Evolutionary conservation across 2,797 vertebrate species (phyloP).

Genomic region (Craterocephalus amniculus): DNA sequence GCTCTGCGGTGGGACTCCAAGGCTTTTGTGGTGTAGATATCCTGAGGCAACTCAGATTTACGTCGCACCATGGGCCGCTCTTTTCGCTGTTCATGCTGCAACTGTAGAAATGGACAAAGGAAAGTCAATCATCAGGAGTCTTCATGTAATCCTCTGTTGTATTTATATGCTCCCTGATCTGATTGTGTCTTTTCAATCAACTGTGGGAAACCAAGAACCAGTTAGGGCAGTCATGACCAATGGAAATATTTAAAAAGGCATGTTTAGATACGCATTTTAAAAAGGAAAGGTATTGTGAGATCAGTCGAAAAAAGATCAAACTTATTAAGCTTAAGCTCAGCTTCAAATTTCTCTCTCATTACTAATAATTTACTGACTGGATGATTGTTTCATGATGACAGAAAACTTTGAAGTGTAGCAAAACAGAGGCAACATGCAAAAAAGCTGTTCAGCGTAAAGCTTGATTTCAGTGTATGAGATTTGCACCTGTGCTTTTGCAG

Average conservation of each 20-base stretch:
- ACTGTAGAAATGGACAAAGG: conserved; percentile 72
- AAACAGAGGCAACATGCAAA: conserved; percentile 42
- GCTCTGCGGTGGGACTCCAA: conserved; percentile 96
- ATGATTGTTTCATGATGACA: neutral
- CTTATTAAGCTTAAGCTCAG: neutral
- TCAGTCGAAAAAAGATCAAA: neutral
- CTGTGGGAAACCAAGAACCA: neutral
- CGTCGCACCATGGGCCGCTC: conserved; percentile 92
- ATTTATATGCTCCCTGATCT: neutral
- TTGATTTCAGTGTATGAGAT: conserved; percentile 57
- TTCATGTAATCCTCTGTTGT: neutral
- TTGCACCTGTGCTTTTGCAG: neutral
- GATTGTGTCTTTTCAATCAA: neutral
- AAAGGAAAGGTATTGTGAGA: neutral
- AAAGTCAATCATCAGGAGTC: neutral
- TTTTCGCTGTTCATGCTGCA: conserved; percentile 91
- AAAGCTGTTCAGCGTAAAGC: conserved; percentile 23
- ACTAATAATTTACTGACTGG: neutral
- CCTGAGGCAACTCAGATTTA: conserved; percentile 98
- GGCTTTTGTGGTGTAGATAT: conserved; percentile 98
- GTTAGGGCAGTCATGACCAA: neutral
- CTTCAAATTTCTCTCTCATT: neutral
- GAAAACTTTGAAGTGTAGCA: neutral
- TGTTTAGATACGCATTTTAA: neutral
- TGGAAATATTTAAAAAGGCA: neutral